Evolutionary conservation across 2,797 vertebrate genomes (phyloP).

Genomic region (Hylomyscus alleni): DNA sequence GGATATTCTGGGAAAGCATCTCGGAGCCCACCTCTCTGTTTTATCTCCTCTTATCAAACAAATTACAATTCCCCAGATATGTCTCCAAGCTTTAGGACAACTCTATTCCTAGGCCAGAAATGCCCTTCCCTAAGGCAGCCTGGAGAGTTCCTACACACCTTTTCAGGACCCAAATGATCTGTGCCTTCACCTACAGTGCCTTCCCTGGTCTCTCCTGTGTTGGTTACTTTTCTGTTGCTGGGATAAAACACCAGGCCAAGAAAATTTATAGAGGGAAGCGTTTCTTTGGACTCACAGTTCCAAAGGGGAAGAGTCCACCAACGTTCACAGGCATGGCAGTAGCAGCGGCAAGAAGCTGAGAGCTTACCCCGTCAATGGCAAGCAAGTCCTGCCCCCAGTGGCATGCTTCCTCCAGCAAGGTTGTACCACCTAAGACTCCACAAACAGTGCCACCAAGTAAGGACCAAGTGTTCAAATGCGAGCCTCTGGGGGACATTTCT

Average conservation of each 20-base stretch:
- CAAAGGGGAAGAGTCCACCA: background rate
- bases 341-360: background rate
- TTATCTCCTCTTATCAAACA: slow-evolving; percentile 4
- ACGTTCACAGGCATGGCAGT: background rate
- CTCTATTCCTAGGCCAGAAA: background rate
- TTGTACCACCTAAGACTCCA: background rate
- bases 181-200: background rate
- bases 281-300: background rate
- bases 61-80: background rate
- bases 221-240: background rate
- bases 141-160: background rate
- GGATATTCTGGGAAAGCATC: slow-evolving; percentile 35
- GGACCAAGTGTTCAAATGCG: background rate
- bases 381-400: background rate
- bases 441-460: background rate
- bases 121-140: background rate
- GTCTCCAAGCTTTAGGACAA: background rate
- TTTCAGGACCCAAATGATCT: background rate
- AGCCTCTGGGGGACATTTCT: background rate
- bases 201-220: background rate
- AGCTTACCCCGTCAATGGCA: background rate
- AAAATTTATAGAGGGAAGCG: background rate
- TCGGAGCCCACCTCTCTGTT: background rate
- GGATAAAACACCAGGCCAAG: background rate
- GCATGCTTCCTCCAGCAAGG: background rate